Base-by-base conservation (phyloP, 2,888 invertebrate genomes). In the Catocala fraxini region DNA sequence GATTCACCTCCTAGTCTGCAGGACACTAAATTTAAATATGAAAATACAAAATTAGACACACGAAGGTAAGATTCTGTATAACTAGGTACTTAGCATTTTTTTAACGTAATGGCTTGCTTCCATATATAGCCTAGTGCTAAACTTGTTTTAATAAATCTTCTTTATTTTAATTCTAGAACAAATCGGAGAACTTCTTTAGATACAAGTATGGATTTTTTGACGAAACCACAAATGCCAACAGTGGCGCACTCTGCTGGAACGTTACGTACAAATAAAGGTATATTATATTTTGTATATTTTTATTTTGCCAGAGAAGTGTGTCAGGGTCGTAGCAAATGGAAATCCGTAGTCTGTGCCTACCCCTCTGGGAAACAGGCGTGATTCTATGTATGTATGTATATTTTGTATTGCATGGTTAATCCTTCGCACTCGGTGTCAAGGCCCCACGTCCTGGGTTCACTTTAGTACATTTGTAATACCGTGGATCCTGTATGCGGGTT, bases 181-280 rank as follows among this genome's bases (percentile, higher is more conserved):
- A 70, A 81, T 34, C 87, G 93, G 51, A 83, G 91, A 66, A 92
- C 92, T 5, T 93, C 94, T 1, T 77, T 93, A 61, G 93, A 93
- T 56, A 82, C 88, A 5, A 83, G 83, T 7, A 83, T 89, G 79
- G 91, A 92, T 64, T 75, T 88, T 48, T 52, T 88, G 56, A 70
- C 80, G 63, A 92, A 91, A 73, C 82, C 90, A 6, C 85, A 87
- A 65, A 70, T 83, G 41, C 81, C 79, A 12, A 70, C 84, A 13
- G 77, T 84, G 10, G 91, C 92, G 0, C 91, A 93, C 71, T 94
- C 94, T 25, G 94, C 94, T n/a, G 94, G 92, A 42, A 89, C 91
- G 6, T 68, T 92, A 54, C 88, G 93, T 7, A 82, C 83, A 47
- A 84, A 72, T 62, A 89, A 89, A 81, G 89, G 92, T 81, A 77